Evolutionary conservation across 2,113 vertebrate genomes (phyloP).

Genomic region (Recurvirostra avosetta): DNA sequence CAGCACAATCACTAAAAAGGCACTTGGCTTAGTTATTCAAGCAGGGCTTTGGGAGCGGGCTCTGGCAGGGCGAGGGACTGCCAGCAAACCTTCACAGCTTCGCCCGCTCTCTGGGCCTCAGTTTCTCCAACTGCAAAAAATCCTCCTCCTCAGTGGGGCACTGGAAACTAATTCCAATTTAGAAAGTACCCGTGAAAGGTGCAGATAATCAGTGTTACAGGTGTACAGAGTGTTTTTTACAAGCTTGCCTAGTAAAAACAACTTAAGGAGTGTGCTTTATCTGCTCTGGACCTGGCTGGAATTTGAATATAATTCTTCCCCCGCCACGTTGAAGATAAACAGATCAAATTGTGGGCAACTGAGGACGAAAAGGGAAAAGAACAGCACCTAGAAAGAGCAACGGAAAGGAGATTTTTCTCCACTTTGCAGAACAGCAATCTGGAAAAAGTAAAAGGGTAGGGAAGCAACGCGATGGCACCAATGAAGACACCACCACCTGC

Average conservation of each 20-base stretch:
- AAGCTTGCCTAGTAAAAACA: background rate
- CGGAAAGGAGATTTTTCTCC: background rate
- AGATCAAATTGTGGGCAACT: background rate
- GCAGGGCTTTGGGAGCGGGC: background rate
- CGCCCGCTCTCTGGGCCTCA: background rate
- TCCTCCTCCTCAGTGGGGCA: background rate
- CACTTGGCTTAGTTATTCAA: background rate
- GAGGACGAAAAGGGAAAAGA: background rate
- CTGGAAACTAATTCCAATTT: background rate
- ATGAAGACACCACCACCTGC: fast-evolving
- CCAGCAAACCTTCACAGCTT: background rate
- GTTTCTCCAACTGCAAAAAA: background rate
- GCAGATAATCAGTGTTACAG: background rate
- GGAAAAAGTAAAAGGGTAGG: background rate
- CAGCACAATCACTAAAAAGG: background rate
- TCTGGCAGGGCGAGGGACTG: background rate
- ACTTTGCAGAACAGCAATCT: background rate
- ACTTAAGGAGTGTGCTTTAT: background rate
- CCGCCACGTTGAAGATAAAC: background rate
- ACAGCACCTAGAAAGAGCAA: background rate
- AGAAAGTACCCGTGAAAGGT: background rate
- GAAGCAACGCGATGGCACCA: fast-evolving
- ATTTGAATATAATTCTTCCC: background rate
- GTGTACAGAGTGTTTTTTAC: background rate
- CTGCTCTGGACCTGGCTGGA: background rate